Base-by-base conservation (phyloP, 1,140 invertebrate species). In the Antheraea mylitta region DNA sequence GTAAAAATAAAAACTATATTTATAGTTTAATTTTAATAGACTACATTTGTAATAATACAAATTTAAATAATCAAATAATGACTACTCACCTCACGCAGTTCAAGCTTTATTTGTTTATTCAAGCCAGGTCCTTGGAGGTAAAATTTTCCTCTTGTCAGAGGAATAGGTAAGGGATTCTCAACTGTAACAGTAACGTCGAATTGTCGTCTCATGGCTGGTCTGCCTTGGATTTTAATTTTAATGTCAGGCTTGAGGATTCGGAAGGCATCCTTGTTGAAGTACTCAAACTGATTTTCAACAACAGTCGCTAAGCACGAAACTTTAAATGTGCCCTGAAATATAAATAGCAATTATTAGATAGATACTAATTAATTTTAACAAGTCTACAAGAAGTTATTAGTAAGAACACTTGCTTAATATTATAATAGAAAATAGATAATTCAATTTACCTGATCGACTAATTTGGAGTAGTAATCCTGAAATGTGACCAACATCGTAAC, bases 231-330 rank as follows among this genome's bases (percentile, higher is more conserved):
- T 76, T 94, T 93, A 68, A 98, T 96, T 85, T 96, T 96, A 58
- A 98, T 97, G 81, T 98, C 97, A 0, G 98, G 97, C 80, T 98
- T 98, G 19, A 97, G 92, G 4, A 98, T 95, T 73, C 97, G 94
- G 81, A 98, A 98, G 87, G 98, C 97, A 79, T 98, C 97, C 90
- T 98, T 96, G 0, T 96, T 96, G 78, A 96, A 97, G 82, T 97
- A 98, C 80, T 98, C 97, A 81, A 95, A 98, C 61, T 97, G 95
- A 0, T 95, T 98, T 61, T 97, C 96, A 16, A 95, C 93, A 5
- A 99, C 96, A 1, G 94, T 95, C 0, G 96, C 97, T 22, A 98
- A 85, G 69, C 96, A 97, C 0, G 96, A 94, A 16, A 98, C 96
- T 76, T 97, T 97, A 86, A 99, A 98, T 9, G 96, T 95, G 71